These are phyloP conservation scores for Nothura maculosa DNA, from an alignment of 2,797 vertebrate genomes.

Conservation along the genomic window DNA sequence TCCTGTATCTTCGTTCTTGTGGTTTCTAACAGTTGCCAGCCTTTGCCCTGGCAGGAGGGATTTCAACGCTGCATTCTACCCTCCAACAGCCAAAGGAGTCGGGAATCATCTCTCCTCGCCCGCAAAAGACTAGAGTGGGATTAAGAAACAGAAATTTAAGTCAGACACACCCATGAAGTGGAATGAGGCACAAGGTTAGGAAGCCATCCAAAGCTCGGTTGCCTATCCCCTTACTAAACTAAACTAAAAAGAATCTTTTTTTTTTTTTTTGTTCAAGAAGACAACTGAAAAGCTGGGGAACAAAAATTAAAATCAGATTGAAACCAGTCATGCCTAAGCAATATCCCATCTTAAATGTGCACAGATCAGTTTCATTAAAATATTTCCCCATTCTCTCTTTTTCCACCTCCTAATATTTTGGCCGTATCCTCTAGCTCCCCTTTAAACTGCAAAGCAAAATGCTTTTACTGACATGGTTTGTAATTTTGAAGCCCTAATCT, in stretches of 20 bases:
- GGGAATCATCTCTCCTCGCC: conserved; percentile 14
- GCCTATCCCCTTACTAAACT: conserved; percentile 37
- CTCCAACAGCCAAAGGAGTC: not conserved
- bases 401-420: conserved; percentile 18
- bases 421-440: not conserved
- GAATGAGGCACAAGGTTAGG: conserved; percentile 63
- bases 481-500: conserved; percentile 34
- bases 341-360: not conserved
- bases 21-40: conserved; percentile 44
- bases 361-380: conserved; percentile 60
- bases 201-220: conserved; percentile 55
- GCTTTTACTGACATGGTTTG: conserved; percentile 48
- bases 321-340: conserved; percentile 52
- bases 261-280: conserved; percentile 43
- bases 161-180: conserved; percentile 56
- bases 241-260: conserved; percentile 47
- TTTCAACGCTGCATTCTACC: not conserved
- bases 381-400: conserved; percentile 60
- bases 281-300: conserved; percentile 33
- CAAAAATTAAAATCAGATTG: conserved; percentile 67
- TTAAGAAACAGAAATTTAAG: conserved; percentile 56
- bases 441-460: conserved; percentile 34
- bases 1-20: conserved; percentile 29
- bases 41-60: not conserved
- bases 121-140: not conserved